Percentiles rank a stretch among this genome's conserved stretches.
Evolutionary conservation across 2,888 invertebrate species (phyloP).

Genomic region (Macrophya alboannulata): DNA sequence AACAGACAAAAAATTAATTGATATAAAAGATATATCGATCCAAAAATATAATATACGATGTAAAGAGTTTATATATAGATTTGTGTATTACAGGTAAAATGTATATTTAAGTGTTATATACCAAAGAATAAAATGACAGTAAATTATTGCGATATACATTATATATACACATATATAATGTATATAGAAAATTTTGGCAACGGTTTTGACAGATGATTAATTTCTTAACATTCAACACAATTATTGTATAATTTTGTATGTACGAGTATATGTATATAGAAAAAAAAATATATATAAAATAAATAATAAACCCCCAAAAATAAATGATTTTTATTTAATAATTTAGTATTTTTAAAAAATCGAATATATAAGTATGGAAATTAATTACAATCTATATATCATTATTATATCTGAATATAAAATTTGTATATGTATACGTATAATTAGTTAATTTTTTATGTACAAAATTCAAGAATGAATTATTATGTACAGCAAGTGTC

Average conservation of each 20-base stretch:
- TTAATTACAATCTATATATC: too few relatives aligned
- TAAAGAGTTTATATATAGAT: too few relatives aligned
- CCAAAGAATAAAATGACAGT: not conserved
- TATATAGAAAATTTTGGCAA: not conserved
- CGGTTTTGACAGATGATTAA: constrained; percentile 1
- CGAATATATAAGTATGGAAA: too few relatives aligned
- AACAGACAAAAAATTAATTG: too few relatives aligned
- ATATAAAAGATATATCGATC: too few relatives aligned
- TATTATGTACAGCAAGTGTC: not conserved
- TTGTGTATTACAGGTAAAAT: too few relatives aligned
- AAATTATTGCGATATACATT: not conserved
- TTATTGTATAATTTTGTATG: not conserved
- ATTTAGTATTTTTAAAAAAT: too few relatives aligned
- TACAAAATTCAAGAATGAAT: not conserved
- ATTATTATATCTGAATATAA: too few relatives aligned
- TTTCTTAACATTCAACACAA: not conserved
- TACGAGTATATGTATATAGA: not conserved
- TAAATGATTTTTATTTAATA: too few relatives aligned
- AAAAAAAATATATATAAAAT: not conserved
- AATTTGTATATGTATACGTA: not conserved
- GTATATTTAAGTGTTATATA: not conserved
- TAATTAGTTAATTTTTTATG: not conserved
- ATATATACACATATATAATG: too few relatives aligned
- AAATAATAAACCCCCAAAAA: too few relatives aligned
- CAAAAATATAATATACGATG: too few relatives aligned